Evolutionary conservation across 2,797 vertebrate genomes (phyloP).

Genomic region (Naso thynnoides): DNA sequence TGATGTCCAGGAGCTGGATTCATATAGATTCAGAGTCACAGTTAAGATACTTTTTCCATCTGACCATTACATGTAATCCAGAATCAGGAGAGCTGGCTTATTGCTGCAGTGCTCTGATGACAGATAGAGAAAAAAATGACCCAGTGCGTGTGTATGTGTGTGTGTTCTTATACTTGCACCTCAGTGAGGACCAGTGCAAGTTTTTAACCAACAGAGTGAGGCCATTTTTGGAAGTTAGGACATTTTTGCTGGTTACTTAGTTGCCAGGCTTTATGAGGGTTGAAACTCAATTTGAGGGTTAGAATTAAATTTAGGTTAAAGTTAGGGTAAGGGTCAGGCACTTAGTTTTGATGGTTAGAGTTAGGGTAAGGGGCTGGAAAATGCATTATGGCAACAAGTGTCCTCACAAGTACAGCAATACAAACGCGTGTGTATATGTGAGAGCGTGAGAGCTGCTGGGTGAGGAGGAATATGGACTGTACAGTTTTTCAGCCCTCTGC

Average conservation of each 20-base stretch:
- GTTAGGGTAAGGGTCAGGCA: no score
- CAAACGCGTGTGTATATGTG: conserved; percentile 23
- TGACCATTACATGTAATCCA: neutral
- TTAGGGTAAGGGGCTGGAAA: no score
- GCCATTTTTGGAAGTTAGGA: no score
- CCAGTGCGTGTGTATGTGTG: conserved; percentile 16
- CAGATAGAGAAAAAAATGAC: conserved; percentile 14
- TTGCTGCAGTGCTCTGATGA: conserved; percentile 38
- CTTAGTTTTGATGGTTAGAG: no score
- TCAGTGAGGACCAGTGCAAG: no score
- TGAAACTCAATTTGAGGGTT: no score
- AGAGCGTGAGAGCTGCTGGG: conserved; percentile 9
- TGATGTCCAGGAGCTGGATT: neutral
- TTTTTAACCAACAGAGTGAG: no score
- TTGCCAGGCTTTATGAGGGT: no score
- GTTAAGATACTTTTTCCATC: neutral
- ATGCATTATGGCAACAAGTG: no score
- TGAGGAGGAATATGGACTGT: conserved; percentile 21
- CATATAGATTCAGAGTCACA: neutral
- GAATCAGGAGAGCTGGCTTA: neutral
- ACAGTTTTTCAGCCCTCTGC: conserved; percentile 33
- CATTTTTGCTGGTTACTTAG: no score
- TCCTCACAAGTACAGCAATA: no score
- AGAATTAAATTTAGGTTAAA: no score
- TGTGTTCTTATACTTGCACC: conserved; percentile 25